Conservation (phyloP, 2,113 vertebrate species). For the Recurvirostra avosetta region DNA sequence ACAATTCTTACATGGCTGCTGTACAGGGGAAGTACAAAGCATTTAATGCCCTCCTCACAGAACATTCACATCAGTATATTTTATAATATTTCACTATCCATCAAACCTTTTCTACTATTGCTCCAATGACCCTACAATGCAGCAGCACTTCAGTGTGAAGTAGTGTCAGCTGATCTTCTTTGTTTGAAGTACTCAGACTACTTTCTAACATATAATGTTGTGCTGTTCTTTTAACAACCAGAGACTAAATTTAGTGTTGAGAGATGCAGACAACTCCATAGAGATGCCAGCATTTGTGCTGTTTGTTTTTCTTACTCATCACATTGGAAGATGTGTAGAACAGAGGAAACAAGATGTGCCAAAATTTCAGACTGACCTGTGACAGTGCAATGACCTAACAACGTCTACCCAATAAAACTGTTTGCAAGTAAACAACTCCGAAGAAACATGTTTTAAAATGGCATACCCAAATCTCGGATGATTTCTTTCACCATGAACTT, state of each 20-base stretch:
- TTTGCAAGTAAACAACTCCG: not conserved
- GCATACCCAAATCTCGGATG: slow-evolving; percentile 86
- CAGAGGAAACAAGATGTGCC: not conserved
- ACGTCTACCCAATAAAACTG: not conserved
- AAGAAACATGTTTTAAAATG: not conserved
- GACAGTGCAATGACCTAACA: not conserved
- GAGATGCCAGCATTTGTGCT: not conserved
- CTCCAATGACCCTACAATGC: not conserved
- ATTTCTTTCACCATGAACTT: slow-evolving; percentile 98
- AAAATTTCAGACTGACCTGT: not conserved
- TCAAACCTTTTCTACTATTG: not conserved
- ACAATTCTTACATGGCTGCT: not conserved
- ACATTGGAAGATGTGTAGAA: not conserved
- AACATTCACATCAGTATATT: not conserved
- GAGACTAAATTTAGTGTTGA: not conserved
- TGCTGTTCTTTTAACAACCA: not conserved
- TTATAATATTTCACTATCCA: not conserved
- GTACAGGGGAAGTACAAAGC: not conserved
- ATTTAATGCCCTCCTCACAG: not conserved
- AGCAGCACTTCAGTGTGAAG: not conserved
- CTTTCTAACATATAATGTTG: not conserved
- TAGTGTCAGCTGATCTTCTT: not conserved
- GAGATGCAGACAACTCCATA: not conserved
- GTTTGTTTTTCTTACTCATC: not conserved
- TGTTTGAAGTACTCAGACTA: not conserved